phyloP scores from a whole-genome alignment of 1,140 invertebrate species.

The Melitaea cinxia region DNA sequence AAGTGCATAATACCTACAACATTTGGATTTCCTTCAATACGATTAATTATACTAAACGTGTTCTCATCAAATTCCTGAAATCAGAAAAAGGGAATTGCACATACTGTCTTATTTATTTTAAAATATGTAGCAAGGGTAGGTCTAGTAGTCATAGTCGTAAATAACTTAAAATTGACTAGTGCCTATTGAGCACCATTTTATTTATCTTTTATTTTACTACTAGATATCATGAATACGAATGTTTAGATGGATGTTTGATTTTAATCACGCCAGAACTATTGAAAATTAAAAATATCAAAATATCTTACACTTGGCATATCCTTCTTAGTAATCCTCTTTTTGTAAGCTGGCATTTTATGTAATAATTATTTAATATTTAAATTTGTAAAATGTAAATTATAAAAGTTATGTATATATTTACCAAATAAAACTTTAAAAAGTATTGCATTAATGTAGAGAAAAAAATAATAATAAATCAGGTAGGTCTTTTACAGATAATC shows the following conservation, averaged over 20 bases:
- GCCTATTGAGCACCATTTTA: too few species aligned
- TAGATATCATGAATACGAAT: too few species aligned
- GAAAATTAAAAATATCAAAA: background rate
- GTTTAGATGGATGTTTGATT: background rate
- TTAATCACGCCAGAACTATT: too few species aligned
- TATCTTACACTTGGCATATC: slow-evolving; percentile 29
- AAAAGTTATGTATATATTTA: background rate
- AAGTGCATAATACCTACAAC: slow-evolving; percentile 5
- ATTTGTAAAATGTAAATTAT: background rate
- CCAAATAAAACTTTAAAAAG: background rate
- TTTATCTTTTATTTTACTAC: too few species aligned
- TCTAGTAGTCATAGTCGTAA: too few species aligned
- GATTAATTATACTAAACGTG: slow-evolving; percentile 2
- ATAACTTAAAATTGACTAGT: too few species aligned
- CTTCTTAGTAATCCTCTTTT: slow-evolving; percentile 23
- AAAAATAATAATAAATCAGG: background rate
- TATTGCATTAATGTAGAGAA: background rate
- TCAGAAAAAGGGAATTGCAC: too few species aligned
- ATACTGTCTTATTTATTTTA: too few species aligned
- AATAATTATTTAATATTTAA: background rate
- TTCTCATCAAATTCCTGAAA: slow-evolving; percentile 2
- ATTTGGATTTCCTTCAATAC: slow-evolving; percentile 3
- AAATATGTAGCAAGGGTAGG: too few species aligned
- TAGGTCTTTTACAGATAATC: background rate
- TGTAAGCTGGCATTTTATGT: slow-evolving; percentile 17